These are phyloP conservation scores for Zoanthus sansibaricus DNA, from an alignment of 92 coral and sea anemone species.

Conservation along the genomic window DNA sequence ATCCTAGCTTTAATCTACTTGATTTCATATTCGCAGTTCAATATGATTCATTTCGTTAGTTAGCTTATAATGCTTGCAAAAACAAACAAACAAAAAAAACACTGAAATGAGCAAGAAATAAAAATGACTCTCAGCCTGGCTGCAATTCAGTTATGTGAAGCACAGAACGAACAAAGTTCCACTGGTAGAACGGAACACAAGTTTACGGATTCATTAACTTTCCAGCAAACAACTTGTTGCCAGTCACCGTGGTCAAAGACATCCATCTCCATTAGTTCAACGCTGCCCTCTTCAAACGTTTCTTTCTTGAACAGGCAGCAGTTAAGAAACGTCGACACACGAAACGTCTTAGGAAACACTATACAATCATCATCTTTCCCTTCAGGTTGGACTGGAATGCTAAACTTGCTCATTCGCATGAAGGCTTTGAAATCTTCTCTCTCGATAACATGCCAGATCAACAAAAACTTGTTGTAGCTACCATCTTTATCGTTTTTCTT, in stretches of 20 bases:
- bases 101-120: too few species aligned
- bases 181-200: slow-evolving; percentile 33
- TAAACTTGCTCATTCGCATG: slow-evolving; percentile 55
- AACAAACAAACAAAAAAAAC: too few species aligned
- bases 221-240: slow-evolving; percentile 74
- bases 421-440: slow-evolving; percentile 58
- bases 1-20: too few species aligned
- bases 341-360: slow-evolving; percentile 54
- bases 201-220: slow-evolving; percentile 62
- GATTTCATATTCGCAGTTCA: too few species aligned
- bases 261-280: slow-evolving; percentile 68
- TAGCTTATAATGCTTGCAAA: too few species aligned
- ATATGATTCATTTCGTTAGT: too few species aligned
- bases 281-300: background rate
- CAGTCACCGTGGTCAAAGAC: slow-evolving; percentile 55
- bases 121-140: too few species aligned
- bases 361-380: slow-evolving; percentile 61
- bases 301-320: background rate
- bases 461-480: slow-evolving; percentile 52
- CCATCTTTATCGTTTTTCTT: slow-evolving; percentile 33
- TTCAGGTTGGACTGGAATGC: slow-evolving; percentile 58
- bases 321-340: background rate
- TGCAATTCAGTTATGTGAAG: background rate
- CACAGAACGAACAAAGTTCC: slow-evolving; percentile 51
- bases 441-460: slow-evolving; percentile 59